These are phyloP conservation scores for Muscicapa adusta DNA, from an alignment of 2,113 vertebrate species.

Conservation along the genomic window DNA sequence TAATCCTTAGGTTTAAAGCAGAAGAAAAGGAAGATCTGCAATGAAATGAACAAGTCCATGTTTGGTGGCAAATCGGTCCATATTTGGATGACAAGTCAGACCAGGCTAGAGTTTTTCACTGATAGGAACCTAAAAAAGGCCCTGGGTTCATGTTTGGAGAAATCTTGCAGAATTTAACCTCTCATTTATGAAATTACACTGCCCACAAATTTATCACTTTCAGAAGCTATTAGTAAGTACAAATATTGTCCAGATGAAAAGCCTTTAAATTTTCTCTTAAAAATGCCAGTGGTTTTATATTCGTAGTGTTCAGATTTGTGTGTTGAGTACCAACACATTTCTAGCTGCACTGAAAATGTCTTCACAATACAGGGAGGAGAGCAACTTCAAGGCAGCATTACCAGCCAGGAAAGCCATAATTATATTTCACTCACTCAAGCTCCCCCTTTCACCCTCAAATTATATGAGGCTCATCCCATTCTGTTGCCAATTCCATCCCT, in stretches of 20 bases:
- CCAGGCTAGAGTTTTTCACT: neutral
- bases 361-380: constrained; percentile 55
- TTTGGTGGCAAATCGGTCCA: neutral
- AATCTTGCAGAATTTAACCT: constrained; percentile 39
- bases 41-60: neutral
- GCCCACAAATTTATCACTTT: neutral
- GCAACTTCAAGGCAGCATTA: constrained; percentile 33
- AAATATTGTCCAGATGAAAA: neutral
- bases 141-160: neutral
- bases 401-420: constrained; percentile 64
- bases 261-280: neutral
- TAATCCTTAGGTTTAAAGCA: neutral
- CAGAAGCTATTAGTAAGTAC: neutral
- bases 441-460: constrained; percentile 19
- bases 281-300: neutral
- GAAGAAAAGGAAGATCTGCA: neutral
- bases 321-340: constrained; percentile 56
- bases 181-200: constrained; percentile 6
- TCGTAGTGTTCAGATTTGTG: neutral
- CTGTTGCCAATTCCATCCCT: neutral
- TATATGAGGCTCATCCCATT: constrained; percentile 24
- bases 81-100: neutral
- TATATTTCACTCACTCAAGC: constrained; percentile 47
- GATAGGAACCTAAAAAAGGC: neutral
- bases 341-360: constrained; percentile 55